Conservation (phyloP, 1,140 invertebrate species). For the Drosophila sproati region DNA sequence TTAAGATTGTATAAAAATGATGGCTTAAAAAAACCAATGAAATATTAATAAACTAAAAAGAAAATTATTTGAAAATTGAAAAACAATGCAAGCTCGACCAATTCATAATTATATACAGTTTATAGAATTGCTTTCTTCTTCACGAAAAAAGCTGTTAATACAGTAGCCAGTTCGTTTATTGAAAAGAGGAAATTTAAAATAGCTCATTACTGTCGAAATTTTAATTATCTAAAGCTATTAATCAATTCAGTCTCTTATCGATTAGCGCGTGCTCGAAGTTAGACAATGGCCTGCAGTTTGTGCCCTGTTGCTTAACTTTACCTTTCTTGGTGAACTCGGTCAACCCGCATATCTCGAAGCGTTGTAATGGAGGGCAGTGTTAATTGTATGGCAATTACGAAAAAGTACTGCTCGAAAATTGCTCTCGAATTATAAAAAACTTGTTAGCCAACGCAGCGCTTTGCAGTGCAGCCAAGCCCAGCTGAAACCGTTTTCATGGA, state of each 20-base stretch:
- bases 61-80: no score
- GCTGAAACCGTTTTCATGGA: constrained; percentile 27
- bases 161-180: constrained; percentile 42
- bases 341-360: constrained; percentile 42
- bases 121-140: not conserved
- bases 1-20: no score
- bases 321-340: constrained; percentile 33
- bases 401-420: constrained; percentile 28
- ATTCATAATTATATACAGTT: constrained; percentile 10
- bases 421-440: constrained; percentile 27
- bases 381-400: constrained; percentile 71
- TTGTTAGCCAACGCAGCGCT: not conserved
- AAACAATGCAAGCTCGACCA: no score
- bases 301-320: constrained; percentile 9
- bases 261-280: constrained; percentile 54
- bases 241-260: constrained; percentile 66
- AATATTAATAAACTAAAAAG: no score
- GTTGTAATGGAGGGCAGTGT: constrained; percentile 52
- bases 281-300: not conserved
- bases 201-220: constrained; percentile 28
- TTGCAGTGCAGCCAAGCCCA: constrained; percentile 7
- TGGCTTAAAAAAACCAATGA: no score
- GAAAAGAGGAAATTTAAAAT: constrained; percentile 10
- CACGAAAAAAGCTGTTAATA: constrained; percentile 1
- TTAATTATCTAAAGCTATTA: constrained; percentile 45